Evolutionary conservation across 1,140 invertebrate species (phyloP).

Genomic region (Phortica variegata): DNA sequence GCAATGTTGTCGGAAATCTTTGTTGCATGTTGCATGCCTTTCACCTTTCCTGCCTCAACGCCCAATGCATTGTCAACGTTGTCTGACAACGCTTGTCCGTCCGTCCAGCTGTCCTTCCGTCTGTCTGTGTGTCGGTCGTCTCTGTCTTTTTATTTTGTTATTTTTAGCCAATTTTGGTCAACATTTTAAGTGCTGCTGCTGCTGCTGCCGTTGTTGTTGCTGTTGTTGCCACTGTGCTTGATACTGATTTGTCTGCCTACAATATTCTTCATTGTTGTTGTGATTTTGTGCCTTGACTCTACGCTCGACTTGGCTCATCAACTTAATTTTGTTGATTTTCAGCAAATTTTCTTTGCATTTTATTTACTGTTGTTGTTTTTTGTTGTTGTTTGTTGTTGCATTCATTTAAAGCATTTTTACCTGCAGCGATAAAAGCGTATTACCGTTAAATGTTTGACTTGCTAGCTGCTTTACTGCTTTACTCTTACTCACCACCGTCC

Average conservation of each 20-base stretch:
- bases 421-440: conserved; percentile 52
- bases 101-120: conserved; percentile 14
- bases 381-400: conserved; percentile 23
- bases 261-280: conserved; percentile 4
- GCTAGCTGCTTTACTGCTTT: background rate
- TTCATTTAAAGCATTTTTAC: conserved; percentile 47
- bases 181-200: conserved; percentile 44
- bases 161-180: conserved; percentile 60
- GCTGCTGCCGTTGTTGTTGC: conserved; percentile 16
- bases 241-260: conserved; percentile 1
- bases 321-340: conserved; percentile 49
- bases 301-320: conserved; percentile 33
- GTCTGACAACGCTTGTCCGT: too few species aligned
- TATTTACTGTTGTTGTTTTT: conserved; percentile 5
- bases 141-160: conserved; percentile 57
- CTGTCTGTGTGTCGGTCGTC: conserved; percentile 16
- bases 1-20: conserved; percentile 7
- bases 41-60: too few species aligned
- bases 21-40: too few species aligned
- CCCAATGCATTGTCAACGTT: too few species aligned
- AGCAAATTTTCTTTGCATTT: too few species aligned
- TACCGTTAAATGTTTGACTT: conserved; percentile 44
- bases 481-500: conserved; percentile 18
- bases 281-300: background rate
- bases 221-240: background rate